Evolutionary conservation across 2,888 invertebrate species (phyloP).

Genomic region (Liodrosophila aerea): DNA sequence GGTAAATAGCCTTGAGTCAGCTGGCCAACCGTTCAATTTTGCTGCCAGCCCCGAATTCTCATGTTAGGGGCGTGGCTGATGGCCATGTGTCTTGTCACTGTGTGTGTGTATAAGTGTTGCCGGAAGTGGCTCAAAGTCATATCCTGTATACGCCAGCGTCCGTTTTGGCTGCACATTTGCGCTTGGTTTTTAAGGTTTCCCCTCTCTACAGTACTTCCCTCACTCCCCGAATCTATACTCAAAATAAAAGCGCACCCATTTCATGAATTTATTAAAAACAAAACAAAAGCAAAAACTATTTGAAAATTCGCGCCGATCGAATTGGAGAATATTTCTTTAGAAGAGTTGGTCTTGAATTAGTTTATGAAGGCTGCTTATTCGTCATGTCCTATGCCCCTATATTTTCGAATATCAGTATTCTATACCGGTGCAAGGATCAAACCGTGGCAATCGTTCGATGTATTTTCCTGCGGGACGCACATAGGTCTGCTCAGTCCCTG

Average conservation of each 20-base stretch:
- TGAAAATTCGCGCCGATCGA: too few relatives aligned
- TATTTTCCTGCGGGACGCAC: too few relatives aligned
- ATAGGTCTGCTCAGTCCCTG: too few relatives aligned
- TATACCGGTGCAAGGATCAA: too few relatives aligned
- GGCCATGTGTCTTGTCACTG: slow-evolving; percentile 42
- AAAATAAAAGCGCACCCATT: slow-evolving; percentile 51
- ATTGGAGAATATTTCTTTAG: too few relatives aligned
- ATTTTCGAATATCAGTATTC: too few relatives aligned
- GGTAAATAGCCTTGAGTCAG: slow-evolving; percentile 63
- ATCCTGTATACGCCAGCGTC: slow-evolving; percentile 62
- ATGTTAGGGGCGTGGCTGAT: slow-evolving; percentile 38
- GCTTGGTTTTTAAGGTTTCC: slow-evolving; percentile 35
- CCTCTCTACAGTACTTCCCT: neutral
- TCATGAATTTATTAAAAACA: slow-evolving; percentile 50
- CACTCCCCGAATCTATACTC: neutral
- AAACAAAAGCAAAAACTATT: slow-evolving; percentile 9
- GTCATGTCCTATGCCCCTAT: too few relatives aligned
- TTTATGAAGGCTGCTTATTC: too few relatives aligned
- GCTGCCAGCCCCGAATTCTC: slow-evolving; percentile 3
- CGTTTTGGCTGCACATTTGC: slow-evolving; percentile 60
- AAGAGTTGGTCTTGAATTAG: too few relatives aligned
- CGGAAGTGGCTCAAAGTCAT: slow-evolving; percentile 74
- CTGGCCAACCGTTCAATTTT: slow-evolving; percentile 43
- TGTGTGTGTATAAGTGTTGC: slow-evolving; percentile 25
- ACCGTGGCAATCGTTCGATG: too few relatives aligned